Base-by-base conservation (phyloP, 92 coral and sea anemone genomes). In the Ricordea florida region DNA sequence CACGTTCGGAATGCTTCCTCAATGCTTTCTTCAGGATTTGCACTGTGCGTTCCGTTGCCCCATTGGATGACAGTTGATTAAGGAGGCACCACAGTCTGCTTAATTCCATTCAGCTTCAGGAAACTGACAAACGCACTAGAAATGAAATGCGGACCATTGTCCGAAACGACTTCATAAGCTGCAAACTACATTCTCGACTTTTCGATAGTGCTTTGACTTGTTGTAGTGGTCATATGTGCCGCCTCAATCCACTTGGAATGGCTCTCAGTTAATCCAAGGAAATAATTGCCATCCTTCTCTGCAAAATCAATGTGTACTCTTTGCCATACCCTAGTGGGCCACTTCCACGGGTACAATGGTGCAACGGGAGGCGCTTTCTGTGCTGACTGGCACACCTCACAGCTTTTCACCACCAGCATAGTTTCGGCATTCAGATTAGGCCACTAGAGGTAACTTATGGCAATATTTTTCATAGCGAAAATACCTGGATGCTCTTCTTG, bases 191-290 rank as follows among this genome's bases (percentile, higher is more conserved):
- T 27, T 30, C 67, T 69, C 69, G 60, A 36, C 52, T 78, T 62
- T 21, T 82, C 78, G 66, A 66, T 82, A 21, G 78, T 83, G 66
- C 80, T 74, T 21, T 68, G 42, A 45, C 66, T 48, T 26, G 86
- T 80, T 10, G 84, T 69, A 1, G 80, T 76, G 36, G 25, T 31
- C 59, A 63, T 76, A n/a, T 72, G 73, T 52, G 53, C 45, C 34
- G 69, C 84, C 64, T 76, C 84, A 23, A 80, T 81, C 80, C 90
- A 85, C 90, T 85, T 79, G 26, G 81, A 85, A 44, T 85, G 90
- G 73, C 77, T 82, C 63, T 85, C 91, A 29, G 64, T 82, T 26
- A 72, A 36, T 4, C 65, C 59, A 31, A 72, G 78, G 24, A 71
- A 85, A 56, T 62, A 9, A 26, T 60, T 69, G 0, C 85, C 78